These are phyloP conservation scores for Clarias fuscus DNA, from an alignment of 2,797 vertebrate genomes.

Conservation along the genomic window DNA sequence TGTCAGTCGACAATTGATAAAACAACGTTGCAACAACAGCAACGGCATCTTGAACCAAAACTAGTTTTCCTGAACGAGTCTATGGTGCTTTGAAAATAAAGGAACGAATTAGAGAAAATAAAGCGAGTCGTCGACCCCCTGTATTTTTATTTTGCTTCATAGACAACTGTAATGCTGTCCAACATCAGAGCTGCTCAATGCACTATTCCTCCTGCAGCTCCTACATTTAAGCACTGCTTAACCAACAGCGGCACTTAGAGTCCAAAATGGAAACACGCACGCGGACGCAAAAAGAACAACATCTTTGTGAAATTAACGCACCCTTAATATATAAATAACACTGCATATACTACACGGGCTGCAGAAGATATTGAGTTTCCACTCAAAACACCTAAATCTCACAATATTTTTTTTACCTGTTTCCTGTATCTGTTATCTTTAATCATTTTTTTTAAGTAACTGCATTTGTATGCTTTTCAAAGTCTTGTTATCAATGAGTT, in stretches of 20 bases:
- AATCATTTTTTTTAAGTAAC: too few species aligned
- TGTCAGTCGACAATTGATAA: background rate
- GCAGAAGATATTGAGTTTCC: too few species aligned
- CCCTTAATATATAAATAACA: too few species aligned
- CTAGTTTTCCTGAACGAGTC: too few species aligned
- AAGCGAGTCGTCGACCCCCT: background rate
- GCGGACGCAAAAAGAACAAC: background rate
- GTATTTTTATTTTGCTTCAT: background rate
- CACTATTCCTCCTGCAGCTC: background rate
- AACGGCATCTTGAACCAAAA: background rate
- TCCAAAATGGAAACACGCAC: conserved; percentile 1
- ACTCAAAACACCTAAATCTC: background rate
- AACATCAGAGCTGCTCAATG: too few species aligned
- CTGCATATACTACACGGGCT: too few species aligned
- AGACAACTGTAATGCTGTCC: too few species aligned
- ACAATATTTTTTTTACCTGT: background rate
- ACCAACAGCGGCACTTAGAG: conserved; percentile 50
- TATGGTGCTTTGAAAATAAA: background rate
- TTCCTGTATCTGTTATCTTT: background rate
- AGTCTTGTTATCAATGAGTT: too few species aligned
- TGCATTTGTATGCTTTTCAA: too few species aligned
- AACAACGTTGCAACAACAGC: background rate
- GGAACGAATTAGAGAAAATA: background rate
- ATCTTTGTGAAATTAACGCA: background rate
- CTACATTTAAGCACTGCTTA: conserved; percentile 13